Percentiles rank a stretch among this genome's conserved stretches.
Conservation (phyloP, 2,888 invertebrate genomes). For the Drosophila robusta region DNA sequence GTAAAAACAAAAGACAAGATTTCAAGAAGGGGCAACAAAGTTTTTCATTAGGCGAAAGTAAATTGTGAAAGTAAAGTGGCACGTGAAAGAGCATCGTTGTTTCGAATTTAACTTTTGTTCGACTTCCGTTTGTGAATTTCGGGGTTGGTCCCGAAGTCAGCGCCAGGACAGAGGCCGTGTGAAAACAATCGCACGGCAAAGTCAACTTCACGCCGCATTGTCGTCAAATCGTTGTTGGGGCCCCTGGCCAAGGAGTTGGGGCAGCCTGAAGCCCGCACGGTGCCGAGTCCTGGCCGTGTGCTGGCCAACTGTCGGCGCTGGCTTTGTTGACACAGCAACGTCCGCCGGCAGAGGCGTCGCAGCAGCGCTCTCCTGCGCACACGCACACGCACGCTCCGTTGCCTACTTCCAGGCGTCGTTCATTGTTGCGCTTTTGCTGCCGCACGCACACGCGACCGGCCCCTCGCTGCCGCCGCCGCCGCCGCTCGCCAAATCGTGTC, state of each 20-base stretch:
- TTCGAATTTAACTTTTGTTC: conserved; percentile 29
- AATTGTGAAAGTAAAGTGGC: conserved; percentile 8
- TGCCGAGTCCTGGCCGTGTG: conserved; percentile 31
- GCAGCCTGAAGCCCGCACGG: conserved; percentile 4
- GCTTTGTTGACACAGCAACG: conserved; percentile 51
- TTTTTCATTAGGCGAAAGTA: conserved; percentile 1
- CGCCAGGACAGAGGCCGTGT: conserved; percentile 36
- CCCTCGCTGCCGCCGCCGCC: background rate
- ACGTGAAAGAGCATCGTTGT: conserved; percentile 60
- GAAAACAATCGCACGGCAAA: conserved; percentile 61
- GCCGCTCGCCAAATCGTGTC: conserved; percentile 22
- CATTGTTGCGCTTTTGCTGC: conserved; percentile 78
- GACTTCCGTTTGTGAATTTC: conserved; percentile 10
- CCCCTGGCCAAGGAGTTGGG: conserved; percentile 18
- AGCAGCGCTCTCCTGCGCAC: conserved; percentile 58
- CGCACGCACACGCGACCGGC: conserved; percentile 1
- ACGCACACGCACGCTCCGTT: conserved; percentile 73
- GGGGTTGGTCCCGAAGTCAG: conserved; percentile 35
- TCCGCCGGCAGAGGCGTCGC: conserved; percentile 11
- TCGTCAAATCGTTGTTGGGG: conserved; percentile 53
- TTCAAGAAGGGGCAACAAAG: background rate
- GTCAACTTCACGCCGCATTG: conserved; percentile 70
- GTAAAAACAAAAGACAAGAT: conserved; percentile 6
- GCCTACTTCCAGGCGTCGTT: conserved; percentile 71
- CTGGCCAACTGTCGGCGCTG: conserved; percentile 54